Percentiles rank a stretch among this genome's conserved stretches.
Conservation (phyloP, 2,888 invertebrate species). For the Trissolcus brochymenae region DNA sequence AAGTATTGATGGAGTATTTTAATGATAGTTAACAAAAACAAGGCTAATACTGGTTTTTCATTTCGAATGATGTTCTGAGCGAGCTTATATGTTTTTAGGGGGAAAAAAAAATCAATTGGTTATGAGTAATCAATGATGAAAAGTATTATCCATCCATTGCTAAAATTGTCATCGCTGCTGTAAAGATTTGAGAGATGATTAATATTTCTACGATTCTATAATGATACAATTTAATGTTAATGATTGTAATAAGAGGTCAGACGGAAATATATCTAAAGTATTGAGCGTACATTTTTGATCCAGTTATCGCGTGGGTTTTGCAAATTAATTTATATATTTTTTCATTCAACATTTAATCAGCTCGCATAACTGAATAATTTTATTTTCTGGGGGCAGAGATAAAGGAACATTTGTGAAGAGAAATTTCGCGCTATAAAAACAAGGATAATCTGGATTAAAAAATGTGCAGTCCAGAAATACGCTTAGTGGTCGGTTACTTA, state of each 20-base stretch:
- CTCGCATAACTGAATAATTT: not conserved
- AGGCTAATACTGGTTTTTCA: no score
- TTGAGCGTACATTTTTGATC: not conserved
- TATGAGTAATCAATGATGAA: constrained; percentile 4
- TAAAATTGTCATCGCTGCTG: not conserved
- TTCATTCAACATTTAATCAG: not conserved
- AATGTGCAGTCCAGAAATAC: not conserved
- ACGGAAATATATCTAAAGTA: constrained; percentile 3
- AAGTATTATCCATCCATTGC: constrained; percentile 13
- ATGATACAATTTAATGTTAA: no score
- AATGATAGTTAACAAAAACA: not conserved
- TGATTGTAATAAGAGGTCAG: no score
- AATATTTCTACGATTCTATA: constrained; percentile 9
- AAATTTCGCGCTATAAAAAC: constrained; percentile 8
- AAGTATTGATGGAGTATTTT: not conserved
- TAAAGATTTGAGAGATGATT: constrained; percentile 2
- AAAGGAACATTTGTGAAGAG: no score
- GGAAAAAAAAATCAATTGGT: not conserved
- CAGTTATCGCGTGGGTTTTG: not conserved
- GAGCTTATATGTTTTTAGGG: constrained; percentile 9
- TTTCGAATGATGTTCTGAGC: not conserved
- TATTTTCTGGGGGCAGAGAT: no score
- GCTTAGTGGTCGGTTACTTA: no score
- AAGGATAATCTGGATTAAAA: constrained; percentile 1
- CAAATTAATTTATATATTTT: not conserved